phyloP scores from a whole-genome alignment of 1,140 invertebrate genomes.

The Microplitis mediator region DNA sequence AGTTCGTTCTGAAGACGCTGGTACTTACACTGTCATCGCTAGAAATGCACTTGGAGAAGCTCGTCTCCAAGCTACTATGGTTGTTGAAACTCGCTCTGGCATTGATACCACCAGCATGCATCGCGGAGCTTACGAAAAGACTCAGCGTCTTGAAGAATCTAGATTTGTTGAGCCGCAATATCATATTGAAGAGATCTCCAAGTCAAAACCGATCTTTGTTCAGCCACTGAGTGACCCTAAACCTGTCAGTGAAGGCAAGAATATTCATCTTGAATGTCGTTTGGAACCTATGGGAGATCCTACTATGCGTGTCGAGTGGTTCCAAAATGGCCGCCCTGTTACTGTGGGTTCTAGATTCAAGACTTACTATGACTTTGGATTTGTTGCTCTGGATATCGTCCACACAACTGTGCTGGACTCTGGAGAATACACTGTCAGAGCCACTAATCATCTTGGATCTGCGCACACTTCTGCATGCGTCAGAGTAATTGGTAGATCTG shows the following conservation, averaged over 20 bases:
- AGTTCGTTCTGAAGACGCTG: slow-evolving; percentile 84
- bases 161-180: slow-evolving; percentile 87
- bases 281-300: slow-evolving; percentile 93
- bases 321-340: slow-evolving; percentile 86
- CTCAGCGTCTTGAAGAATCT: slow-evolving; percentile 83
- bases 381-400: slow-evolving; percentile 88
- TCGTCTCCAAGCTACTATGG: slow-evolving; percentile 79
- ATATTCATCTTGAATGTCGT: slow-evolving; percentile 88
- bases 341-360: slow-evolving; percentile 89
- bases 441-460: slow-evolving; percentile 90
- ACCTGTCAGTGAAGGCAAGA: slow-evolving; percentile 87
- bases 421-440: slow-evolving; percentile 91
- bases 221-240: slow-evolving; percentile 81
- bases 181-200: slow-evolving; percentile 90
- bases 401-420: slow-evolving; percentile 86
- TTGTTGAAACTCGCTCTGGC: slow-evolving; percentile 83
- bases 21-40: slow-evolving; percentile 87
- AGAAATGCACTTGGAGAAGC: slow-evolving; percentile 86
- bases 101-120: slow-evolving; percentile 90
- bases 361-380: slow-evolving; percentile 95
- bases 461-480: slow-evolving; percentile 91
- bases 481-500: slow-evolving; percentile 80
- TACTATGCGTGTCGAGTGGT: slow-evolving; percentile 96
- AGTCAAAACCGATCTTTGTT: slow-evolving; percentile 89
- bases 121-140: slow-evolving; percentile 82